Evolutionary conservation across 2,797 vertebrate genomes (phyloP).

Genomic region (Darevskia mixta): DNA sequence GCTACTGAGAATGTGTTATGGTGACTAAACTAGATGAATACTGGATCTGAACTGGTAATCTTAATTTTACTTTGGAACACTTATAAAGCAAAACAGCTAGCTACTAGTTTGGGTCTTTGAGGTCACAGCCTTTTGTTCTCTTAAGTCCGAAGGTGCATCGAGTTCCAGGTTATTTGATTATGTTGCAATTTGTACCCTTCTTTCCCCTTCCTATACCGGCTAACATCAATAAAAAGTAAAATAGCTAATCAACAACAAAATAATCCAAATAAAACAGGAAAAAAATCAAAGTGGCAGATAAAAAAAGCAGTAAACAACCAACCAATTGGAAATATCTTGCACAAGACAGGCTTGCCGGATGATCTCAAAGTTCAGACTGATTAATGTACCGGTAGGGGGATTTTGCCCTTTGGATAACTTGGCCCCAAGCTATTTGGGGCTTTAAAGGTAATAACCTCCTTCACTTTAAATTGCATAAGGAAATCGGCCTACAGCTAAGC

Average conservation of each 20-base stretch:
- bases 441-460: neutral
- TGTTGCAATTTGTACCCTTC: neutral
- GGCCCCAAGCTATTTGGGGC: neutral
- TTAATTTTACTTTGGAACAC: neutral
- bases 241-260: neutral
- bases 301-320: neutral
- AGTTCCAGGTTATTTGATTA: constrained; percentile 11
- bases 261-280: neutral
- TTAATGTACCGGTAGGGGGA: neutral
- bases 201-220: neutral
- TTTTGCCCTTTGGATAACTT: neutral
- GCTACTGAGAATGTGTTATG: neutral
- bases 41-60: neutral
- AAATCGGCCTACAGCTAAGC: neutral
- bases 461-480: neutral
- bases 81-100: constrained; percentile 2
- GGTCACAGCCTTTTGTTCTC: neutral
- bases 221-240: neutral
- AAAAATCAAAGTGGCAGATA: neutral
- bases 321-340: neutral
- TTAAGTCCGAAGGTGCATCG: neutral
- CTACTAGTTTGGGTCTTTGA: accelerated
- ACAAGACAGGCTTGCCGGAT: neutral
- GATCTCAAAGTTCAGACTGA: neutral
- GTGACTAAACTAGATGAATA: neutral